Evolutionary conservation across 2,113 vertebrate species (phyloP), one percentile per base, ranked within the genome.

Genomic region (Aythya baeri): DNA sequence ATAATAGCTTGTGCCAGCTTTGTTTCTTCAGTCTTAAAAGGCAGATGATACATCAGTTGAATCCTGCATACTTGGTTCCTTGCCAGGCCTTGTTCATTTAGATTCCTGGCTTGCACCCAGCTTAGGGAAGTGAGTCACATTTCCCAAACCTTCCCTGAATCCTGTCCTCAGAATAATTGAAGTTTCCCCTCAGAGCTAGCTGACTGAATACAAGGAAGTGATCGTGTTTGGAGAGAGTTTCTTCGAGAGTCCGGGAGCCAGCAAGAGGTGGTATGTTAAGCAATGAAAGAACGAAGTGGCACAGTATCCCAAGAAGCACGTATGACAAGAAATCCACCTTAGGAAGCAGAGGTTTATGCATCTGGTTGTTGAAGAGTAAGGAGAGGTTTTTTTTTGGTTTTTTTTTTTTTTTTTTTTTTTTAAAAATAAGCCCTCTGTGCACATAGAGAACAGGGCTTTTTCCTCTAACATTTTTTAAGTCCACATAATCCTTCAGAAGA

Each of bases 1-100:
- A 57, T 34, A 66, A 77, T 13, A 52, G 52, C 46, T 61, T 10
- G 13, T 41, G 25, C 61, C 76, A 86, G 61, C 72, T 88, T 91
- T 82, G 83, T 89, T 81, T 75, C 91, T 71, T 65, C 59, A 38
- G n/a, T 50, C 70, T 77, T 59, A 59, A 74, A 52, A 88, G 71
- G 58, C 92, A 88, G 83, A 91, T 57, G 66, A 85, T 70, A 1
- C 27, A 85, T 44, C 55, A 82, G 87, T 61, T 81, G 92, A 91
- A 91, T 85, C 61, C 61, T 62, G 46, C 18, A 75, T 57, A 46
- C 87, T 86, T 91, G 87, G 83, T 38, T 65, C 62, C 62, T 34
- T 83, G 94, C 91, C 94, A 93, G 57, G 17, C 85, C 81, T 93
- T 83, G 72, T 79, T 91, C 76, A 88, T 91, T 96, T 34, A 86